These are phyloP conservation scores for Apolygus lucorum DNA, from an alignment of 1,140 invertebrate genomes.

Conservation along the genomic window DNA sequence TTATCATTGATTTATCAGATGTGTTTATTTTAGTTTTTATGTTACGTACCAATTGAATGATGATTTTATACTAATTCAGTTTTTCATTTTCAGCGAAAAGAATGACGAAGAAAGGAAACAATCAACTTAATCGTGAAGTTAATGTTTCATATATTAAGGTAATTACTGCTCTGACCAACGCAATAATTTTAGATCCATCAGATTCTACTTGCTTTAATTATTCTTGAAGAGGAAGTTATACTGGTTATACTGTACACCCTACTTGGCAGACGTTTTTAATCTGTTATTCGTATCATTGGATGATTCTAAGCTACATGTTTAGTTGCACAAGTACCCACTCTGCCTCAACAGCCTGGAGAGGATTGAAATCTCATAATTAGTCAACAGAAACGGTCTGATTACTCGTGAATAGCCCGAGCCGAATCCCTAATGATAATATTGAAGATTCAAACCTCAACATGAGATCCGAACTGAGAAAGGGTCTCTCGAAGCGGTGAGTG, in stretches of 20 bases:
- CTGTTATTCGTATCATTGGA: not conserved
- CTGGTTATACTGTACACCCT: not conserved
- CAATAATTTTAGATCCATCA: not conserved
- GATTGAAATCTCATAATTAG: not conserved
- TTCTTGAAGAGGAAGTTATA: not conserved
- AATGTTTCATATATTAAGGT: too few species aligned
- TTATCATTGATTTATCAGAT: too few species aligned
- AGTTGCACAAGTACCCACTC: too few species aligned
- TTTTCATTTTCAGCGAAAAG: too few species aligned
- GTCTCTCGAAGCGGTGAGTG: constrained; percentile 2
- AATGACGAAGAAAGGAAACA: too few species aligned
- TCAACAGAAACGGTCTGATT: not conserved
- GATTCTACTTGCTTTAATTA: not conserved
- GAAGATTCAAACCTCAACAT: not conserved
- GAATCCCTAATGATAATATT: not conserved
- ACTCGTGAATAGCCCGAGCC: not conserved
- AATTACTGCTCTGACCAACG: too few species aligned
- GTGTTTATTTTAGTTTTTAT: too few species aligned
- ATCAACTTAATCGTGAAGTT: too few species aligned
- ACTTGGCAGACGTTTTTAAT: not conserved
- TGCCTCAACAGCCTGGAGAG: too few species aligned
- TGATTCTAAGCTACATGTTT: not conserved
- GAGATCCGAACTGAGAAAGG: not conserved
- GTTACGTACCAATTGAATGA: too few species aligned
- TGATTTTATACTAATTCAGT: too few species aligned